Percentiles rank a stretch among this genome's conserved stretches.
Evolutionary conservation across 2,113 vertebrate genomes (phyloP).

Genomic region (Silurus glanis): DNA sequence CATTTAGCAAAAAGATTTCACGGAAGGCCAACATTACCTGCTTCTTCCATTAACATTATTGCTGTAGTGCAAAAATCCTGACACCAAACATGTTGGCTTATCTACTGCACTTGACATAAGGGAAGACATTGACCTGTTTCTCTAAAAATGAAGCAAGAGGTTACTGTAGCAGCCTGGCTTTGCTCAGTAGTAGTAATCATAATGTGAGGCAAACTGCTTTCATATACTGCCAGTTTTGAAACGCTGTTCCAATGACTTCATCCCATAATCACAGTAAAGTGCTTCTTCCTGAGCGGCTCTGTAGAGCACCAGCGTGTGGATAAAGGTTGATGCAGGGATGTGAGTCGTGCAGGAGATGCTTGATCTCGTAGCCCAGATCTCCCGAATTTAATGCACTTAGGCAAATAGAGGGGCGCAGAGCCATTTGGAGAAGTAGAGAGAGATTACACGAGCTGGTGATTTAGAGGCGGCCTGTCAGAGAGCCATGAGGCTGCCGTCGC

Average conservation of each 20-base stretch:
- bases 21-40: background rate
- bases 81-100: slow-evolving; percentile 1
- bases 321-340: slow-evolving; percentile 57
- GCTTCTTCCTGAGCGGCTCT: slow-evolving; percentile 26
- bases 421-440: slow-evolving; percentile 75
- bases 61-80: slow-evolving; percentile 7
- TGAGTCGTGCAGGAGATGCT: slow-evolving; percentile 42
- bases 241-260: slow-evolving; percentile 36
- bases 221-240: slow-evolving; percentile 16
- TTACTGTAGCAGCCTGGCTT: slow-evolving; percentile 12
- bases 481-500: slow-evolving; percentile 64
- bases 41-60: background rate
- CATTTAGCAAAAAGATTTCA: background rate
- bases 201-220: slow-evolving; percentile 32
- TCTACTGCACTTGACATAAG: slow-evolving; percentile 9
- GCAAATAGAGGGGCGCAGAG: slow-evolving; percentile 68
- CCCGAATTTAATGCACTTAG: slow-evolving; percentile 73
- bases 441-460: slow-evolving; percentile 73
- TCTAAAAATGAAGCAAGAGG: background rate
- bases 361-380: background rate
- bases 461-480: slow-evolving; percentile 70
- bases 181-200: slow-evolving; percentile 18
- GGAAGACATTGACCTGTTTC: slow-evolving; percentile 17
- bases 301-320: slow-evolving; percentile 38
- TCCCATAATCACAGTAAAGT: slow-evolving; percentile 44